Evolutionary conservation across 1,140 invertebrate species (phyloP), one percentile per base, ranked within the genome.

Genomic region (Anastrepha obliqua): DNA sequence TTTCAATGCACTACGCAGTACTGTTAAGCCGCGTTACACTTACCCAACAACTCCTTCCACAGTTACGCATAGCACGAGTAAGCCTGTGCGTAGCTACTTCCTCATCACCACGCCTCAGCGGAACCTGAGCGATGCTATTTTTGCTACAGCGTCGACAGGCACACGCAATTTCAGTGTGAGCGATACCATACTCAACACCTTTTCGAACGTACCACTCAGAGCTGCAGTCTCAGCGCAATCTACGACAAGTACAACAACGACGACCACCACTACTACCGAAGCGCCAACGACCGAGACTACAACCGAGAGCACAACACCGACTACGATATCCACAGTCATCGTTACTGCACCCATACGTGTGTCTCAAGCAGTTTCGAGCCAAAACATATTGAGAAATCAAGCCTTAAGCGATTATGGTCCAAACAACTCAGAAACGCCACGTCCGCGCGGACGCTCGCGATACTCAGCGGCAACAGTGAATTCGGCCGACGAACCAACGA

Each of bases 101-200:
- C 51, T 89, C 17, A 87, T 90, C 13, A 90, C 87, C 15, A 78
- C 87, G 0, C 44, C 89, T 0, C 86, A 88, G n/a, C 90, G 88
- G 51, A 91, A 91, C 87, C 81, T 89, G 2, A 91, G 89, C 67
- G 88, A 89, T 42, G 60, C 90, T n/a, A 67, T 91, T 1, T 55
- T 87, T 65, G 47, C 91, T 29, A 90, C 89, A 13, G 90, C 91
- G 88, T 88, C 89, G 0, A 88, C 89, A 29, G 90, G 90, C 86
- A 87, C 87, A 0, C 90, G 91, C 0, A 92, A 92, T 87, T 91
- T 92, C 9, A 92, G 91, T 44, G 89, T 92, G 51, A 92, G 91
- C 87, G 91, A 92, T 88, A 90, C 89, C 13, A 89, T 92, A 70
- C 67, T 92, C 11, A 92, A 90, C 81, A 91, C 90, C 2, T 91